These are phyloP conservation scores for Bellardia pandia DNA, from an alignment of 2,888 invertebrate genomes.

Conservation along the genomic window DNA sequence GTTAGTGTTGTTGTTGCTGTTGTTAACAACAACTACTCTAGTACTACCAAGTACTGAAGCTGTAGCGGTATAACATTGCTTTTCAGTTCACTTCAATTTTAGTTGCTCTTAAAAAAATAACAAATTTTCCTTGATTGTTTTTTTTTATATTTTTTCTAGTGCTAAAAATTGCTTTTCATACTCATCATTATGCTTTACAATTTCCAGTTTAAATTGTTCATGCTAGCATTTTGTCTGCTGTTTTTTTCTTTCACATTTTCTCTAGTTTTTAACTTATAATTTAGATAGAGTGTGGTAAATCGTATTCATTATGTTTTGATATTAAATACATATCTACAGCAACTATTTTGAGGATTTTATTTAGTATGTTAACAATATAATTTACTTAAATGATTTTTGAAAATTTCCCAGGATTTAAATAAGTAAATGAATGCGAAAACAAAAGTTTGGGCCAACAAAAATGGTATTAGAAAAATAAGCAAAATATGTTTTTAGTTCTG, in stretches of 20 bases:
- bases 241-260: neutral
- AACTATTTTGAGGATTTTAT: neutral
- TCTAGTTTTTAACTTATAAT: conserved; percentile 3
- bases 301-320: neutral
- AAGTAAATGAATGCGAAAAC: too few species aligned
- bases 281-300: conserved; percentile 20
- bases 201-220: conserved; percentile 52
- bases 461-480: too few species aligned
- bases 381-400: neutral
- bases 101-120: neutral
- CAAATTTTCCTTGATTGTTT: conserved; percentile 30
- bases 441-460: too few species aligned
- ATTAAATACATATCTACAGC: neutral
- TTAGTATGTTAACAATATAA: neutral
- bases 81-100: conserved; percentile 28
- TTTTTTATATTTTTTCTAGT: conserved; percentile 15
- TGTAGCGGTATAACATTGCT: neutral
- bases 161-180: conserved; percentile 40
- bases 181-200: conserved; percentile 59
- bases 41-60: neutral
- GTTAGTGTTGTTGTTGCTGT: neutral
- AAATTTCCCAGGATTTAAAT: neutral
- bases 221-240: neutral
- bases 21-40: too few species aligned
- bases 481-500: too few species aligned